Percentiles rank a stretch among this genome's conserved stretches.
Conservation (phyloP, 2,888 invertebrate species). For the Tipula confusa region DNA sequence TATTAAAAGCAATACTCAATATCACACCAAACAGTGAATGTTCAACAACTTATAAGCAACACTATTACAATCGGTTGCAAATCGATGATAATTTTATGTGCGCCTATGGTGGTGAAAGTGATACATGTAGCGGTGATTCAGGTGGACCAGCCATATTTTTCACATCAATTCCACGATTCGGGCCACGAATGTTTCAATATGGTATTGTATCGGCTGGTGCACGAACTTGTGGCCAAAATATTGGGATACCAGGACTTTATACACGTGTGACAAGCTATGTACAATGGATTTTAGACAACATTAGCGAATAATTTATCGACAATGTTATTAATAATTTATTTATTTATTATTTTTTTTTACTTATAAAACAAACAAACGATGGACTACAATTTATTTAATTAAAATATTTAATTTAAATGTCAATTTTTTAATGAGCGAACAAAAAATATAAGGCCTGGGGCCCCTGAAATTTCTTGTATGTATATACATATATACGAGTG, state of each 20-base stretch:
- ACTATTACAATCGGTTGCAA: neutral
- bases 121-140: neutral
- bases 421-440: no score
- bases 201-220: slow-evolving; percentile 26
- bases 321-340: neutral
- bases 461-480: no score
- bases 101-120: neutral
- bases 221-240: neutral
- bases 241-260: slow-evolving; percentile 27
- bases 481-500: no score
- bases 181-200: slow-evolving; percentile 28
- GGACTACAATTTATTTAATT: no score
- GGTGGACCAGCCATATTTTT: neutral
- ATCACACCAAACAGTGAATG: neutral
- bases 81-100: neutral
- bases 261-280: slow-evolving; percentile 7
- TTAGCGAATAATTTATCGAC: neutral
- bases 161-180: neutral
- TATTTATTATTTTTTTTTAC: neutral
- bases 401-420: no score
- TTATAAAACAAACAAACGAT: no score
- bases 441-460: no score
- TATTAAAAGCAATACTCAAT: slow-evolving; percentile 25
- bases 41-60: neutral
- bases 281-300: slow-evolving; percentile 31